A percentile compares a stretch with the other conserved stretches of the same genome.
Conservation (phyloP, 2,113 vertebrate species). For the Gadus macrocephalus region DNA sequence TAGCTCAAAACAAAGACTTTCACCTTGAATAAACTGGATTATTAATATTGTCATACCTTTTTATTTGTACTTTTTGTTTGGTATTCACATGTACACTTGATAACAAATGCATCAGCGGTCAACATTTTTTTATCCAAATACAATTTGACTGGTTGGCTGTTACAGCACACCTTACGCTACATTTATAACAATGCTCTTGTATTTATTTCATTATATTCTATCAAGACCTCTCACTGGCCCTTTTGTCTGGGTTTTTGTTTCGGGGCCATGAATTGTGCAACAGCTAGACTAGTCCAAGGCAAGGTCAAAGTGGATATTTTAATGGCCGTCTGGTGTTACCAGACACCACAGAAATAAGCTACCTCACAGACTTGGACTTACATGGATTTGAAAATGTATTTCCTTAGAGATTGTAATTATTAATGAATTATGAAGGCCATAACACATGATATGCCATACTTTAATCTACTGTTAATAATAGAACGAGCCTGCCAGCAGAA, state of each 20-base stretch:
- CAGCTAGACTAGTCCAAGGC: conserved; percentile 23
- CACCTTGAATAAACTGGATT: too few species aligned
- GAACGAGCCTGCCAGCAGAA: conserved; percentile 46
- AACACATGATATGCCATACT: conserved; percentile 53
- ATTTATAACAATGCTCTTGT: conserved; percentile 39
- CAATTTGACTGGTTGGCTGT: too few species aligned
- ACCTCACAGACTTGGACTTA: conserved; percentile 2
- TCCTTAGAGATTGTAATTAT: conserved; percentile 29
- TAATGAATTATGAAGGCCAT: conserved; percentile 34
- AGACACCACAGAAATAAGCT: conserved; percentile 19
- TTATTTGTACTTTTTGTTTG: too few species aligned
- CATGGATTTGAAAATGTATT: conserved; percentile 36
- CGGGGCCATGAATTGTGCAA: conserved; percentile 31
- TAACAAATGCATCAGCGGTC: too few species aligned
- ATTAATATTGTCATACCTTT: too few species aligned
- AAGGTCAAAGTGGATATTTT: conserved; percentile 13
- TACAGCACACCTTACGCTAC: background rate
- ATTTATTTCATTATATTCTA: conserved; percentile 55
- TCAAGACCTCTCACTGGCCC: conserved; percentile 31
- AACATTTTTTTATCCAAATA: too few species aligned
- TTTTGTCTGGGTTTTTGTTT: conserved; percentile 51
- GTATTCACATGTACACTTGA: too few species aligned
- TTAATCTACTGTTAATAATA: conserved; percentile 65
- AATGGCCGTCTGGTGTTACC: conserved; percentile 22
- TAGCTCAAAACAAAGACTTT: too few species aligned